Evolutionary conservation across 2,797 vertebrate genomes (phyloP).

Genomic region (Semotilus atromaculatus): DNA sequence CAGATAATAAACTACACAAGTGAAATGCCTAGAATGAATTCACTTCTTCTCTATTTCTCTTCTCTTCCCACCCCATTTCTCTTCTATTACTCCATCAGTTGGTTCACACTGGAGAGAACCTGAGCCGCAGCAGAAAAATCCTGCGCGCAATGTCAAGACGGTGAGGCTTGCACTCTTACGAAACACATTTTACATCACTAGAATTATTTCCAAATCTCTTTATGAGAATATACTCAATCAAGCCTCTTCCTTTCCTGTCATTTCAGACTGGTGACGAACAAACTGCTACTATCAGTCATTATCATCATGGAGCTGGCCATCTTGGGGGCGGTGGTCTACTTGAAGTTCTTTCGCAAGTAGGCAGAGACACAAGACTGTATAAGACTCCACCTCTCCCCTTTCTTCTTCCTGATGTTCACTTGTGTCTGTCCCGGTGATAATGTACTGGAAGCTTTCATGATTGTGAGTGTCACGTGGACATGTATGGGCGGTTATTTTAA

Average conservation of each 20-base stretch:
- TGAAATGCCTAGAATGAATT: background rate
- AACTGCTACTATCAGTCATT: constrained; percentile 88
- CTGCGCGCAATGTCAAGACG: constrained; percentile 91
- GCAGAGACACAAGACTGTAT: constrained; percentile 27
- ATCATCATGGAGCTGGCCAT: constrained; percentile 93
- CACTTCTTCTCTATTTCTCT: background rate
- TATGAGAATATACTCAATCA: constrained; percentile 1
- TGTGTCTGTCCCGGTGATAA: constrained; percentile 9
- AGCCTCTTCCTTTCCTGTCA: constrained; percentile 39
- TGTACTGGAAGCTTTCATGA: constrained; percentile 27
- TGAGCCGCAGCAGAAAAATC: constrained; percentile 91
- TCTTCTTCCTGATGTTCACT: constrained; percentile 11
- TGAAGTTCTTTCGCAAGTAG: constrained; percentile 89
- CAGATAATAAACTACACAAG: background rate
- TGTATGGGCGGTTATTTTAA: constrained; percentile 29
- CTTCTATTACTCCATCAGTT: constrained; percentile 76
- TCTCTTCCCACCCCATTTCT: background rate
- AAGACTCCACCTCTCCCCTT: background rate
- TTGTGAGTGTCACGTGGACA: constrained; percentile 17
- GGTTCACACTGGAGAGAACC: constrained; percentile 91
- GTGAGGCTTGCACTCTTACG: constrained; percentile 70
- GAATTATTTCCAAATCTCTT: constrained; percentile 3
- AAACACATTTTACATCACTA: background rate
- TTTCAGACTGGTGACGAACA: constrained; percentile 91
- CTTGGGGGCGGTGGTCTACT: constrained; percentile 91